Evolutionary conservation across 2,888 invertebrate species (phyloP).

Genomic region (Stenotaenia linearis): DNA sequence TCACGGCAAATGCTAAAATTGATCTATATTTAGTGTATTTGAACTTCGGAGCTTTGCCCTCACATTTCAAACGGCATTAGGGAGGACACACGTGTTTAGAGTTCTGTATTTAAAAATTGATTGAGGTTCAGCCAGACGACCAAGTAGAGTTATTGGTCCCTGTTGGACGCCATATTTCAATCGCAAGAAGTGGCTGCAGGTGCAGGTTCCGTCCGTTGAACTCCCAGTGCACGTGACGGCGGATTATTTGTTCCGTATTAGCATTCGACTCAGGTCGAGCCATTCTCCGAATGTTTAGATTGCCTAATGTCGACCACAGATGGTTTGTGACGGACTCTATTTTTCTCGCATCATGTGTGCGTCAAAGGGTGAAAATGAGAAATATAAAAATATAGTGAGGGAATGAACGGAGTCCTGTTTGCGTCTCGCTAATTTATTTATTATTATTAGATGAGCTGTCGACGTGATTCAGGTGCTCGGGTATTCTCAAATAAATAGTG

Average conservation of each 20-base stretch:
- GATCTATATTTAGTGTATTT: too few species aligned
- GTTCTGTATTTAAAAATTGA: neutral
- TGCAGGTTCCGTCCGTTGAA: neutral
- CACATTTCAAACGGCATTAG: neutral
- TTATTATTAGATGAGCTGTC: too few species aligned
- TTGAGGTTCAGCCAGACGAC: neutral
- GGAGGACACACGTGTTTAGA: neutral
- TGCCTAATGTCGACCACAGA: neutral
- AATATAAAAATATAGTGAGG: neutral
- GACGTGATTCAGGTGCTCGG: neutral
- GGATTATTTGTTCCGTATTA: constrained; percentile 3
- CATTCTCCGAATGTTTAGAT: neutral
- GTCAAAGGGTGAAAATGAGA: neutral
- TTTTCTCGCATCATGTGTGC: neutral
- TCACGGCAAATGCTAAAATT: too few species aligned
- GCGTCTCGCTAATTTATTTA: too few species aligned
- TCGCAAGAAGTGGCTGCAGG: neutral
- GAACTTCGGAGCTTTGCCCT: neutral
- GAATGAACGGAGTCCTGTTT: too few species aligned
- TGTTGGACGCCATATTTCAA: neutral
- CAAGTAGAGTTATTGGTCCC: neutral
- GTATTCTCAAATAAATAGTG: neutral
- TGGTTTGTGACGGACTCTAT: neutral
- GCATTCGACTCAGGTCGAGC: neutral
- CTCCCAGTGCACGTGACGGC: neutral